Evolutionary conservation across 2,113 vertebrate species (phyloP).

Genomic region (Leucosticte australis): DNA sequence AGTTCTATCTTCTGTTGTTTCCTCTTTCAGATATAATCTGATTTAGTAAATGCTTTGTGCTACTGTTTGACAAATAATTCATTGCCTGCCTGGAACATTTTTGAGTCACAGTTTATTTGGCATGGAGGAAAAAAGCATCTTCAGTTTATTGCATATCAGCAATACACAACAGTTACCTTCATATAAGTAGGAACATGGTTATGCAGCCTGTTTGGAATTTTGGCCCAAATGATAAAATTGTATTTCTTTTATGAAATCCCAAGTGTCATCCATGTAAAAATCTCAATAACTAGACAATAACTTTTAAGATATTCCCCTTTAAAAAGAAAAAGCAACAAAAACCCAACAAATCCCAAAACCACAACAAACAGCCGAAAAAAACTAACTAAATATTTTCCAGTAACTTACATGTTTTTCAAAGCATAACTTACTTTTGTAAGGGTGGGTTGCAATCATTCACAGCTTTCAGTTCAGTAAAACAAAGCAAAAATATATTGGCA

Average conservation of each 20-base stretch:
- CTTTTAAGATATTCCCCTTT: accelerated
- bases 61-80: not conserved
- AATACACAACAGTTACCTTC: not conserved
- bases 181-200: not conserved
- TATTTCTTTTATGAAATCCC: not conserved
- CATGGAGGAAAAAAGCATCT: not conserved
- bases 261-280: not conserved
- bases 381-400: not conserved
- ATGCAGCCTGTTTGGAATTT: not conserved
- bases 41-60: not conserved
- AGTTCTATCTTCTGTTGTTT: not conserved
- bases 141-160: not conserved
- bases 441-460: not conserved
- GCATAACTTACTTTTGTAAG: not conserved
- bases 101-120: not conserved
- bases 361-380: not conserved
- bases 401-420: not conserved
- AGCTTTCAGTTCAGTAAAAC: not conserved
- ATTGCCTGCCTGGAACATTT: not conserved
- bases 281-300: not conserved
- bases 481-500: not conserved
- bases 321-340: not conserved
- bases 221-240: not conserved
- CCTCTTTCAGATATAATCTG: not conserved
- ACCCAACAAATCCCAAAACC: not conserved